Evolutionary conservation across 2,797 vertebrate species (phyloP).

Genomic region (Lithobates pipiens): DNA sequence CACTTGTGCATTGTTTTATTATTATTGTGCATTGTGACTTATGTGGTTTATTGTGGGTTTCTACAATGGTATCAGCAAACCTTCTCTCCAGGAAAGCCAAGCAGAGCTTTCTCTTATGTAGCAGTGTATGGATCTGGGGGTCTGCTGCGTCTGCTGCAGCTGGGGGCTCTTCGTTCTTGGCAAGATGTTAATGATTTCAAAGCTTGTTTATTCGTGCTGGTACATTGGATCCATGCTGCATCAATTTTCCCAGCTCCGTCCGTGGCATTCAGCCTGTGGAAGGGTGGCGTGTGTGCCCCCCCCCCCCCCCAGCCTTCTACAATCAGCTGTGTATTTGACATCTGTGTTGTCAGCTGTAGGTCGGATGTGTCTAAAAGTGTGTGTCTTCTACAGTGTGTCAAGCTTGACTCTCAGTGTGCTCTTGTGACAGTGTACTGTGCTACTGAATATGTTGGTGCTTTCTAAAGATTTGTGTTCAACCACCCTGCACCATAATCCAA

Average conservation of each 20-base stretch:
- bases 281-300: not conserved
- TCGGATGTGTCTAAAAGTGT: slow-evolving; percentile 21
- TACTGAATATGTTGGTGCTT: not conserved
- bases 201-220: slow-evolving; percentile 45
- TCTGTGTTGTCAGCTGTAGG: slow-evolving; percentile 9
- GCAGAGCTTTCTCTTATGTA: too few species aligned
- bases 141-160: slow-evolving; percentile 16
- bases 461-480: not conserved
- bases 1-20: not conserved
- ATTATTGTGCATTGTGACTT: not conserved
- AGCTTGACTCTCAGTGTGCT: not conserved
- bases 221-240: slow-evolving; percentile 43
- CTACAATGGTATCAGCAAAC: not conserved
- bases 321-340: not conserved
- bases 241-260: slow-evolving; percentile 6
- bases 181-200: slow-evolving; percentile 39
- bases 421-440: not conserved
- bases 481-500: too few species aligned
- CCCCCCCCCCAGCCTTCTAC: not conserved
- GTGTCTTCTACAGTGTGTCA: slow-evolving; percentile 18
- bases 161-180: slow-evolving; percentile 30
- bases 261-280: not conserved
- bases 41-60: not conserved
- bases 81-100: not conserved
- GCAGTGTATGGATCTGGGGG: slow-evolving; percentile 17